Evolutionary conservation across 2,797 vertebrate genomes (phyloP).

Genomic region (Philypnodon macrostomus): DNA sequence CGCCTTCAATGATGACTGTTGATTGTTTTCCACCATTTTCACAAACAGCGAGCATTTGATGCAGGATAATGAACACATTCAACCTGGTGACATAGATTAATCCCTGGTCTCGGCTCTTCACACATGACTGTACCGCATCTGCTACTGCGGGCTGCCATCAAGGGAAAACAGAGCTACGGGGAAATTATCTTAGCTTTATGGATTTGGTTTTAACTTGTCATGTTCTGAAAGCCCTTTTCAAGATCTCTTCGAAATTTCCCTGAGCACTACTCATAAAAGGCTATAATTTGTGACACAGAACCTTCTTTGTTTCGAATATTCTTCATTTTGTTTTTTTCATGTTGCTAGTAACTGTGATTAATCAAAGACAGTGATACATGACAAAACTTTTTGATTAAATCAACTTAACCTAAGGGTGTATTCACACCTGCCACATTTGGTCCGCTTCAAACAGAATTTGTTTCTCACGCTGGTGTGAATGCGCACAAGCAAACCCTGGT

Average conservation of each 20-base stretch:
- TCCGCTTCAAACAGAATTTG: too few relatives aligned
- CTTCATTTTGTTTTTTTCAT: conserved; percentile 9
- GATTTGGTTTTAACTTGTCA: conserved; percentile 2
- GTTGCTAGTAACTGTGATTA: background rate
- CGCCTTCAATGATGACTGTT: conserved; percentile 44
- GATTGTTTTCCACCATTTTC: conserved; percentile 32
- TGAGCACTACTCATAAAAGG: conserved; percentile 3
- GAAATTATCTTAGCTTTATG: conserved; percentile 5
- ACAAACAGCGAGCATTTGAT: conserved; percentile 25
- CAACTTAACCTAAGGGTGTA: background rate
- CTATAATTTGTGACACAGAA: conserved; percentile 5
- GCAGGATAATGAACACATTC: conserved; percentile 29
- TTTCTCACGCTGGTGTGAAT: too few relatives aligned
- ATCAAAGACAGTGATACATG: too few relatives aligned
- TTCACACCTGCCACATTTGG: too few relatives aligned
- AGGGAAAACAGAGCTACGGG: conserved; percentile 5
- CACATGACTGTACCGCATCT: conserved; percentile 8
- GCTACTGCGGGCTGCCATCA: background rate
- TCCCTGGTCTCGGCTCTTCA: conserved; percentile 20
- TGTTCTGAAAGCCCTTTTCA: conserved; percentile 11
- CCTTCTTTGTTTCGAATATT: conserved; percentile 7
- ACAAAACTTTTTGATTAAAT: too few relatives aligned
- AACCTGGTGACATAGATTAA: conserved; percentile 17
- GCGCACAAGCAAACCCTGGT: too few relatives aligned
- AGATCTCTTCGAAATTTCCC: conserved; percentile 2